Evolutionary conservation across 2,797 vertebrate genomes (phyloP).

Genomic region (Glossophaga mutica): DNA sequence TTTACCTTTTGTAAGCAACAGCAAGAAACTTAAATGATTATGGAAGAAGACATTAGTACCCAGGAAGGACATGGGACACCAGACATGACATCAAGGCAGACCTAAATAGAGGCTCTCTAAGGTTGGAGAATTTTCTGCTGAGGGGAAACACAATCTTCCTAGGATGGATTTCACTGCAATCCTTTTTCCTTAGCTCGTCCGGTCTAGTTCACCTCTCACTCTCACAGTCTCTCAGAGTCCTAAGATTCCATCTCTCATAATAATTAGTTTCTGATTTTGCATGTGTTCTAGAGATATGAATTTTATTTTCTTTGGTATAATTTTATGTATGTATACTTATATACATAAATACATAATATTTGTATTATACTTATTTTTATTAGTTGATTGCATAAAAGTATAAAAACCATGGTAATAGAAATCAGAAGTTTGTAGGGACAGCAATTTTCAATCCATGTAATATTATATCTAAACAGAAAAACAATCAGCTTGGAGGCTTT

Average conservation of each 20-base stretch:
- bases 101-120: not conserved
- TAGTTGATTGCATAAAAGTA: constrained; percentile 35
- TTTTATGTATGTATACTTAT: not conserved
- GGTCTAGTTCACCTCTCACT: not conserved
- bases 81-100: not conserved
- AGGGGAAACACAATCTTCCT: not conserved
- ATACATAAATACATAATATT: not conserved
- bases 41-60: not conserved
- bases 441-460: constrained; percentile 49
- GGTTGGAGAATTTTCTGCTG: not conserved
- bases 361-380: constrained; percentile 32
- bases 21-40: not conserved
- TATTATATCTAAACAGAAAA: constrained; percentile 57
- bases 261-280: constrained; percentile 49
- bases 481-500: constrained; percentile 60
- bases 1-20: not conserved
- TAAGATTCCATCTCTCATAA: not conserved
- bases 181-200: not conserved
- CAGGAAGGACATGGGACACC: not conserved
- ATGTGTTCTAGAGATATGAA: not conserved
- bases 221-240: not conserved
- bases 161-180: not conserved
- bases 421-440: constrained; percentile 39
- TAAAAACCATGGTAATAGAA: constrained; percentile 7
- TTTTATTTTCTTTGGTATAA: constrained; percentile 45